Percentiles rank a stretch among this genome's conserved stretches.
Evolutionary conservation across 2,113 vertebrate genomes (phyloP).

Genomic region (Oriolus oriolus): DNA sequence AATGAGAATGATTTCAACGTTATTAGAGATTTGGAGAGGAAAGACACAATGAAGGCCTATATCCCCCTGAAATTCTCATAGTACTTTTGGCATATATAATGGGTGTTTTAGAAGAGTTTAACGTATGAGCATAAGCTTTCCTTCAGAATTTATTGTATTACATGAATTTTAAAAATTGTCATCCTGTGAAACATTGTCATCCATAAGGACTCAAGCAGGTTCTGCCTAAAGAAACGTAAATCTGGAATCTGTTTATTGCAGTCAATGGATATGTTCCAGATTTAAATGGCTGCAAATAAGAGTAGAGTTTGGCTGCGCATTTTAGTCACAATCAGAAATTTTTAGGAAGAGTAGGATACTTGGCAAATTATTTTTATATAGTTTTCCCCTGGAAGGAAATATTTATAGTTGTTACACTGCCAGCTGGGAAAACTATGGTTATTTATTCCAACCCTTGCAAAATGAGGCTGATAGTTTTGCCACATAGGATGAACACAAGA

Average conservation of each 20-base stretch:
- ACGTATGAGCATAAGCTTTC: not conserved
- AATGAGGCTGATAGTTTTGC: not conserved
- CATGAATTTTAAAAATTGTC: not conserved
- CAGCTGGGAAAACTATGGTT: not conserved
- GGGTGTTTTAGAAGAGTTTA: not conserved
- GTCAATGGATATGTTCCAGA: not conserved
- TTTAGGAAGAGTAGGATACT: not conserved
- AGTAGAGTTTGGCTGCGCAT: not conserved
- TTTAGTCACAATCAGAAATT: not conserved
- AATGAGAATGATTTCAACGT: not conserved
- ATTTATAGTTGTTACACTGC: not conserved
- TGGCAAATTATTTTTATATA: not conserved
- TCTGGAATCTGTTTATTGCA: not conserved
- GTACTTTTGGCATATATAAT: not conserved
- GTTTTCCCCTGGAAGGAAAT: not conserved
- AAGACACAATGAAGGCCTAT: not conserved
- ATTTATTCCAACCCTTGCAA: not conserved
- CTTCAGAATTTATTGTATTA: not conserved
- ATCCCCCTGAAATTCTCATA: not conserved
- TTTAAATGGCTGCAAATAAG: not conserved
- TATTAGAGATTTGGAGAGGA: not conserved
- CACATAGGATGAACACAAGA: not conserved
- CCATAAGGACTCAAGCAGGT: not conserved
- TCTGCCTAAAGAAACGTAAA: not conserved
- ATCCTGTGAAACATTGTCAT: not conserved